These are phyloP conservation scores for Nemurella pictetii DNA, from an alignment of 2,888 invertebrate genomes.

Conservation along the genomic window DNA sequence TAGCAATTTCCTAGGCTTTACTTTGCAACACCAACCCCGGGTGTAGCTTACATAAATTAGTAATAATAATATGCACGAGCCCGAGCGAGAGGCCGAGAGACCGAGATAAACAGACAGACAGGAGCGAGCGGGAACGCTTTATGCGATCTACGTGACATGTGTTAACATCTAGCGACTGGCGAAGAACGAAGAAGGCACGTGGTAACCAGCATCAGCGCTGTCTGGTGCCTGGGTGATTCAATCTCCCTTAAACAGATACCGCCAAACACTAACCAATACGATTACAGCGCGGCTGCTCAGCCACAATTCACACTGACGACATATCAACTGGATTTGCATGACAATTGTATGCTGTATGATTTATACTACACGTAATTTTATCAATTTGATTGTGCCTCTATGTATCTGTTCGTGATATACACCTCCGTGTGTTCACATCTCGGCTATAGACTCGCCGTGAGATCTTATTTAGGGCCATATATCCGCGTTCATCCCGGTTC, in stretches of 20 bases:
- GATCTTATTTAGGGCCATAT: background rate
- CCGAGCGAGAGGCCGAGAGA: background rate
- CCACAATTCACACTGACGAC: background rate
- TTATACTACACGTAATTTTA: constrained; percentile 6
- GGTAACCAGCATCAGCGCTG: background rate
- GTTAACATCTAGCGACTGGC: background rate
- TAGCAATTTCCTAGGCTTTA: background rate
- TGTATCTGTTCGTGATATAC: background rate
- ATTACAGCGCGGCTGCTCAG: background rate
- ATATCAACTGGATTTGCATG: background rate
- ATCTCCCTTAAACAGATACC: background rate
- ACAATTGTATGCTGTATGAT: background rate
- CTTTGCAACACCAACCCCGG: background rate
- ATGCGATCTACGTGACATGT: background rate
- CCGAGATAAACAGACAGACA: background rate
- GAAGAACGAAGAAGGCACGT: background rate
- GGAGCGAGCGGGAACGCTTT: background rate
- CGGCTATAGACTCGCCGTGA: background rate
- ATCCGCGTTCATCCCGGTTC: background rate
- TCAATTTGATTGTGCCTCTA: background rate
- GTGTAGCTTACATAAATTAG: background rate
- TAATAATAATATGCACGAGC: background rate
- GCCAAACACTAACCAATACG: background rate
- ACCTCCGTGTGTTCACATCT: background rate
- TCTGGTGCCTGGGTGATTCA: background rate